Conservation (phyloP, 2,888 invertebrate species). For the Plusia festucae region DNA sequence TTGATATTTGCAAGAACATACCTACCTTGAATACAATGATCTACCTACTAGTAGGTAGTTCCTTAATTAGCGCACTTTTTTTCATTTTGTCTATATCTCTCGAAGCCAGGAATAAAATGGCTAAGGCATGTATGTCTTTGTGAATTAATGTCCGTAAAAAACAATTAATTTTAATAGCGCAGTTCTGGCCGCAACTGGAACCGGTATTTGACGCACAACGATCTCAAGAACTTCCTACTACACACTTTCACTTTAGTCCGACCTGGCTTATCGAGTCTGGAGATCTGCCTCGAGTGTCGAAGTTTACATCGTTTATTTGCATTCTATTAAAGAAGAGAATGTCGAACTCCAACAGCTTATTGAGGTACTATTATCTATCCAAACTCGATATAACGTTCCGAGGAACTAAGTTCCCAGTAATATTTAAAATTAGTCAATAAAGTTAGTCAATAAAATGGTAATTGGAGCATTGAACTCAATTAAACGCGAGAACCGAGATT, state of each 20-base stretch:
- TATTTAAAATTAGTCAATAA: no score
- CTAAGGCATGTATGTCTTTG: background rate
- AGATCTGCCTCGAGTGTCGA: conserved; percentile 4
- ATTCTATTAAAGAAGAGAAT: conserved; percentile 1
- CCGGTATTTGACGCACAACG: conserved; percentile 4
- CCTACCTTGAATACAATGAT: no score
- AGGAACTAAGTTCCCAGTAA: no score
- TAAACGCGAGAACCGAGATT: no score
- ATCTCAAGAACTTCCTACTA: conserved; percentile 4
- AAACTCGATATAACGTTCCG: no score
- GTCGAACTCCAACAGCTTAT: background rate
- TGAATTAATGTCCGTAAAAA: background rate
- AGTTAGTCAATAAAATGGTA: no score
- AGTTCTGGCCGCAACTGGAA: background rate
- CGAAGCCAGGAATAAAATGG: background rate
- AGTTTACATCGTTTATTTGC: background rate
- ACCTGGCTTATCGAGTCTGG: conserved; percentile 4
- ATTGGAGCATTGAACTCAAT: no score
- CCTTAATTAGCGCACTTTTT: no score
- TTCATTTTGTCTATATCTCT: background rate
- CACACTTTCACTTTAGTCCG: background rate
- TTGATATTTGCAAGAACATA: no score
- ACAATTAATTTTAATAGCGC: background rate
- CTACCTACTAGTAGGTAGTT: no score
- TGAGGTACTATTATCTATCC: no score